A percentile compares a stretch with the other conserved stretches of the same genome.
These are phyloP conservation scores for Trochalopteron elliotii DNA, from an alignment of 2,113 vertebrate species.

Conservation along the genomic window DNA sequence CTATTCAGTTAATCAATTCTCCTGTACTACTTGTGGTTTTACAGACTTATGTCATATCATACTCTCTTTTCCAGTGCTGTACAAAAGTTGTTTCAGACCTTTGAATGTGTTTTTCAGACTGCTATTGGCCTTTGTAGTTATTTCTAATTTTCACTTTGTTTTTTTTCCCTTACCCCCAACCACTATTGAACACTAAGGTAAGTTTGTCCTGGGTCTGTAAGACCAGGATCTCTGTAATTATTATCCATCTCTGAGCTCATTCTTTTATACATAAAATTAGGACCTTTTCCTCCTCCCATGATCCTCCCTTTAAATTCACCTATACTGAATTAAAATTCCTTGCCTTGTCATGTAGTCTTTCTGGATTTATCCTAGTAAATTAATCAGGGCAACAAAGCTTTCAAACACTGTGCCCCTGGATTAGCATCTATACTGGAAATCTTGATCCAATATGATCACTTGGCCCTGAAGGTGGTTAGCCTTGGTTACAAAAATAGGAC, in stretches of 20 bases:
- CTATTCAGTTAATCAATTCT: neutral
- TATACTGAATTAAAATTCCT: neutral
- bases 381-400: neutral
- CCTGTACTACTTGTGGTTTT: neutral
- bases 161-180: rapidly evolving
- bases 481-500: neutral
- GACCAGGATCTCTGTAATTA: neutral
- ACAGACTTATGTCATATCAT: neutral
- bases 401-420: neutral
- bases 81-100: neutral
- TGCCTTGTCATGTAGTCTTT: neutral
- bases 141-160: neutral
- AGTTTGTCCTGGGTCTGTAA: neutral
- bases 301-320: neutral
- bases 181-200: neutral
- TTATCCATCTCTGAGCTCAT: neutral
- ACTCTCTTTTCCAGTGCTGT: neutral
- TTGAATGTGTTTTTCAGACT: neutral
- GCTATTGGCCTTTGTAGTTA: neutral
- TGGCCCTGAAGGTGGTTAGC: neutral
- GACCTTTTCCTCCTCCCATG: neutral
- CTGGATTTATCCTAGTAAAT: neutral
- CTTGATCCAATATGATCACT: neutral
- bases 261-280: neutral
- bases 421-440: neutral